These are phyloP conservation scores for Chrysolina americana DNA, from an alignment of 2,888 invertebrate genomes.

Conservation along the genomic window DNA sequence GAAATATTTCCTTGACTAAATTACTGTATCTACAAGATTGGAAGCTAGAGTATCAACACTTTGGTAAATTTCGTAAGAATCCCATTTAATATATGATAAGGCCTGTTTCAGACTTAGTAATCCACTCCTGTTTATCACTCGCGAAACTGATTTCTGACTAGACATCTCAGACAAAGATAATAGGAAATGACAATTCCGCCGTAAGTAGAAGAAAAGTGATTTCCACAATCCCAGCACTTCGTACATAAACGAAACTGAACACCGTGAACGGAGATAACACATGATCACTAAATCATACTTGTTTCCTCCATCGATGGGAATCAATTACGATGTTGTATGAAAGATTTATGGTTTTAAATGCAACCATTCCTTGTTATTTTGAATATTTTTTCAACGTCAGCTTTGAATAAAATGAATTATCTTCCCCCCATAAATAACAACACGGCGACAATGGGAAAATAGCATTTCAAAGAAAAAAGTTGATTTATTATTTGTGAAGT, in stretches of 20 bases:
- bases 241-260: not conserved
- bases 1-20: too few species aligned
- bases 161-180: too few species aligned
- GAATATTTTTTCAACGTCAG: constrained; percentile 46
- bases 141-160: too few species aligned
- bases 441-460: constrained; percentile 50
- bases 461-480: constrained; percentile 49
- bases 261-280: constrained; percentile 9
- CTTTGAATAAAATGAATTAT: constrained; percentile 52
- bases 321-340: constrained; percentile 19
- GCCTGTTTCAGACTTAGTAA: too few species aligned
- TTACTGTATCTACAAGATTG: too few species aligned
- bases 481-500: constrained; percentile 51
- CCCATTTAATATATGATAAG: too few species aligned
- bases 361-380: constrained; percentile 48
- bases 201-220: too few species aligned
- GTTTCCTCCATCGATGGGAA: constrained; percentile 20
- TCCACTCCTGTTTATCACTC: too few species aligned
- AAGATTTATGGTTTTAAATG: constrained; percentile 45
- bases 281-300: constrained; percentile 13
- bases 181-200: too few species aligned
- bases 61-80: too few species aligned
- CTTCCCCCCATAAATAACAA: constrained; percentile 51
- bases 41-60: too few species aligned
- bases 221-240: not conserved